Evolutionary conservation across 2,888 invertebrate species (phyloP).

Genomic region (Antheraea assamensis): DNA sequence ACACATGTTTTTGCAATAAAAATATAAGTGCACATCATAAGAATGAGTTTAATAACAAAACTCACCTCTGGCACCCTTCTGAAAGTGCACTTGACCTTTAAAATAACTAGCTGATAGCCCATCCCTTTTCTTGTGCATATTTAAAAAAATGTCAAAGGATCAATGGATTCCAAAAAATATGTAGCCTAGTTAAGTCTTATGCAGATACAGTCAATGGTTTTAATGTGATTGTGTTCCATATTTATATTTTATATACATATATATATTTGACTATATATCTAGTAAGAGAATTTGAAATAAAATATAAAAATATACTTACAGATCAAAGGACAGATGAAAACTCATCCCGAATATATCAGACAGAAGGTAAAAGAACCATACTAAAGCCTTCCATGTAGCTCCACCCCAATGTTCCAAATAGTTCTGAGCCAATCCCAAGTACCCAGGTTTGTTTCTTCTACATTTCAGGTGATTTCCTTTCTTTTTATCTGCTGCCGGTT

Average conservation of each 20-base stretch:
- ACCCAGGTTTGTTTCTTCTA: constrained; percentile 69
- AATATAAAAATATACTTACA: constrained; percentile 80
- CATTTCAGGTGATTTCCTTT: constrained; percentile 69
- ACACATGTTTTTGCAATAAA: background rate
- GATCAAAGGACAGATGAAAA: constrained; percentile 85
- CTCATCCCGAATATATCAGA: constrained; percentile 92
- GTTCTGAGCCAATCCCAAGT: constrained; percentile 69
- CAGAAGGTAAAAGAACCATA: constrained; percentile 90
- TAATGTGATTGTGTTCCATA: background rate
- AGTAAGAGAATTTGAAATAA: background rate
- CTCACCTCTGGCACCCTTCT: background rate
- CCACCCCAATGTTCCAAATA: constrained; percentile 81
- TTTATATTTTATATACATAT: background rate
- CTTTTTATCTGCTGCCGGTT: constrained; percentile 72
- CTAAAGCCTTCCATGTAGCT: constrained; percentile 83
- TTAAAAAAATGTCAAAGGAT: no score
- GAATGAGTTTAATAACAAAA: no score
- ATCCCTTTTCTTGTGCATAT: no score
- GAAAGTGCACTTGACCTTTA: no score
- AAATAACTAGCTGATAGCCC: no score
- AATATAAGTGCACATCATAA: background rate
- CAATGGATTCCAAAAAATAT: no score
- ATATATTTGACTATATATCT: background rate
- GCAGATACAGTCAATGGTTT: no score
- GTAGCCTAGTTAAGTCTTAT: no score